Conservation (phyloP, 2,797 vertebrate genomes). For the Gymnodraco acuticeps region DNA sequence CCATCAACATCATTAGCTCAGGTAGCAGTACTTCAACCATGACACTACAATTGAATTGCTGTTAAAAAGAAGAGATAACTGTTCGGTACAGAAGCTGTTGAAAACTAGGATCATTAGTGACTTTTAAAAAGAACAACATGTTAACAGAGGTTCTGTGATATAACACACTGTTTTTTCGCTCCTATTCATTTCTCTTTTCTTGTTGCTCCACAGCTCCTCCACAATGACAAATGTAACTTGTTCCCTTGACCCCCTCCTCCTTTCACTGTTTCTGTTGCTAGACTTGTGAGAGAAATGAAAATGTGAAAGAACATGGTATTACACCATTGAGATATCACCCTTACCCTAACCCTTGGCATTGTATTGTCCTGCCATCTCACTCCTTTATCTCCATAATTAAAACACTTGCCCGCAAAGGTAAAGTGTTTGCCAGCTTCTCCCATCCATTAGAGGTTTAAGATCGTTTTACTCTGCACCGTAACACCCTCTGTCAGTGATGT, state of each 20-base stretch:
- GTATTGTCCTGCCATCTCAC: background rate
- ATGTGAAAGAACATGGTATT: background rate
- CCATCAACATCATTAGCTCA: constrained; percentile 28
- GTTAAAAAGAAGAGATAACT: background rate
- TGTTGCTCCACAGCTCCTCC: background rate
- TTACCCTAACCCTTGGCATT: background rate
- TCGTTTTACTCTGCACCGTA: background rate
- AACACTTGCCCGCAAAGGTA: background rate
- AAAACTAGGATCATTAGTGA: constrained; percentile 7
- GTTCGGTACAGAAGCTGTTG: constrained; percentile 1
- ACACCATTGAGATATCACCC: background rate
- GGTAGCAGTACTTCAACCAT: constrained; percentile 13
- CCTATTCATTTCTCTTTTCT: background rate
- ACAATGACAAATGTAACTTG: constrained; percentile 5
- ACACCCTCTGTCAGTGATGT: constrained; percentile 4
- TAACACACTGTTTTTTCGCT: background rate
- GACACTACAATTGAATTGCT: constrained; percentile 24
- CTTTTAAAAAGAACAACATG: constrained; percentile 3
- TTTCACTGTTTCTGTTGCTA: background rate
- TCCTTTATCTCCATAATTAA: constrained; percentile 2
- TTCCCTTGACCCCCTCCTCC: background rate
- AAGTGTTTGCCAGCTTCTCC: background rate
- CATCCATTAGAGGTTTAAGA: background rate
- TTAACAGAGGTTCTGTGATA: background rate
- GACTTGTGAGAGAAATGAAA: background rate